These are phyloP conservation scores for Calliphora vicina DNA, from an alignment of 1,140 invertebrate species.

Conservation along the genomic window DNA sequence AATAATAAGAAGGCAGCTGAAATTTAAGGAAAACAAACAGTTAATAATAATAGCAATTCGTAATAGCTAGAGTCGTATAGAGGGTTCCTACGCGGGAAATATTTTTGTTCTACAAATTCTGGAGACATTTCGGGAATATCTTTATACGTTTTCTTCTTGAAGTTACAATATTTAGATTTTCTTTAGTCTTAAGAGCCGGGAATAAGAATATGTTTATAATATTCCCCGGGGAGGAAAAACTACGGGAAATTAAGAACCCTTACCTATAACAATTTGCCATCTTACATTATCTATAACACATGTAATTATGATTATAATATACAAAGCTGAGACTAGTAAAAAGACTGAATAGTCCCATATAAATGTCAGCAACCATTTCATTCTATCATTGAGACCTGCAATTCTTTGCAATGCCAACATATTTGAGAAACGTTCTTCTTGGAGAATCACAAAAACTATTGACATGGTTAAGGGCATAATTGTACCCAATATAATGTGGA, in stretches of 20 bases:
- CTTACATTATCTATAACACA: conserved; percentile 36
- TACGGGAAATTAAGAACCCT: background rate
- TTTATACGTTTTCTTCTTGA: too few species aligned
- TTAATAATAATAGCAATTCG: background rate
- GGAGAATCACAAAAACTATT: conserved; percentile 50
- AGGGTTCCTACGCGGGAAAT: too few species aligned
- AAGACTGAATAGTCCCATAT: conserved; percentile 54
- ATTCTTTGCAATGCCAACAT: conserved; percentile 48
- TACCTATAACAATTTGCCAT: background rate
- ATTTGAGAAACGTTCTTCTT: conserved; percentile 47
- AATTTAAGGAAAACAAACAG: background rate
- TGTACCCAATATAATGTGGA: conserved; percentile 48
- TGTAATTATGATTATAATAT: conserved; percentile 46
- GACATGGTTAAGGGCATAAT: conserved; percentile 51
- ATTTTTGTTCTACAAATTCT: too few species aligned
- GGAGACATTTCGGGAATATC: too few species aligned
- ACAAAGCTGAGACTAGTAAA: conserved; percentile 46
- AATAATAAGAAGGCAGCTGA: background rate
- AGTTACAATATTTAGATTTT: too few species aligned
- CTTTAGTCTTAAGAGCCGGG: too few species aligned
- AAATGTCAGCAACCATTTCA: conserved; percentile 50
- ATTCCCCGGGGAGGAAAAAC: too few species aligned
- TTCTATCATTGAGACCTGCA: conserved; percentile 45
- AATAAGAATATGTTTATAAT: too few species aligned
- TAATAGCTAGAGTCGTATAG: too few species aligned